Conservation (phyloP, 2,797 vertebrate genomes). For the Eutrigla gurnardus region DNA sequence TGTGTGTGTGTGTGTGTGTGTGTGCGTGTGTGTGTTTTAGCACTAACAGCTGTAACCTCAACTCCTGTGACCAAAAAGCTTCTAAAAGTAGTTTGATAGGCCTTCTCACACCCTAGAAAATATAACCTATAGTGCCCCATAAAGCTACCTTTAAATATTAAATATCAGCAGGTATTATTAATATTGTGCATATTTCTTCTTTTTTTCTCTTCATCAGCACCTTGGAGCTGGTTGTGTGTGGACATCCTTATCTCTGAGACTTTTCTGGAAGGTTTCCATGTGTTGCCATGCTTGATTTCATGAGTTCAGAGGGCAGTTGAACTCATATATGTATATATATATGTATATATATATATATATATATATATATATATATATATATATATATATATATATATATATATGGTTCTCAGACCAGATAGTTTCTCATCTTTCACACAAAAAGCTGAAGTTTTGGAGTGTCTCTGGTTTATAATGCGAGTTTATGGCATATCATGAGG, state of each 20-base stretch:
- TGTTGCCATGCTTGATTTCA: slow-evolving; percentile 70
- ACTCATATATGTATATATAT: too few species aligned
- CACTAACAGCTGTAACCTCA: slow-evolving; percentile 69
- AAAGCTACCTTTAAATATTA: slow-evolving; percentile 18
- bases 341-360: too few species aligned
- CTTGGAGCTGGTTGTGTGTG: slow-evolving; percentile 33
- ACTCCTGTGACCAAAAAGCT: slow-evolving; percentile 47
- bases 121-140: slow-evolving; percentile 28
- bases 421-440: slow-evolving; percentile 31
- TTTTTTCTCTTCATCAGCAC: slow-evolving; percentile 48
- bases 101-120: slow-evolving; percentile 51
- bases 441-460: slow-evolving; percentile 25
- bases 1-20: too few species aligned
- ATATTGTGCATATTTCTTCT: slow-evolving; percentile 26
- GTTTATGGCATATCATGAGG: slow-evolving; percentile 41
- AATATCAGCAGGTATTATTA: neutral
- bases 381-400: too few species aligned
- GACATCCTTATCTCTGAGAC: slow-evolving; percentile 64
- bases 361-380: too few species aligned
- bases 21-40: too few species aligned
- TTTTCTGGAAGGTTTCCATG: slow-evolving; percentile 68
- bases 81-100: slow-evolving; percentile 55
- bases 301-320: slow-evolving; percentile 64
- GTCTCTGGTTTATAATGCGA: slow-evolving; percentile 58
- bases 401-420: slow-evolving; percentile 24